Conservation (phyloP, 2,113 vertebrate species). For the Cricetomys ansorgei region DNA sequence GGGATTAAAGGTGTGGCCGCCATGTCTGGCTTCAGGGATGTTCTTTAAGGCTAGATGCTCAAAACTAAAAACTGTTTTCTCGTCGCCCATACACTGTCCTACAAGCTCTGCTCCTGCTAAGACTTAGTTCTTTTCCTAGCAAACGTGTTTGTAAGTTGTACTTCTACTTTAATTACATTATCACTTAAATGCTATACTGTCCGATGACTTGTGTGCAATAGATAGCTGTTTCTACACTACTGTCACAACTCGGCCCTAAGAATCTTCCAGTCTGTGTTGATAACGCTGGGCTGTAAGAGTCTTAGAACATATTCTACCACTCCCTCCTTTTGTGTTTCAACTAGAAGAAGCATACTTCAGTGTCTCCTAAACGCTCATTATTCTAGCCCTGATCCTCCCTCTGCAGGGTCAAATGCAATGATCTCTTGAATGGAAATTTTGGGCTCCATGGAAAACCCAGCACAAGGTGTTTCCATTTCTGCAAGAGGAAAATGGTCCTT, state of each 20-base stretch:
- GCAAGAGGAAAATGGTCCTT: neutral
- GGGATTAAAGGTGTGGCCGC: neutral
- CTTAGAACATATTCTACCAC: neutral
- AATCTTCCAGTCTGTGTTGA: neutral
- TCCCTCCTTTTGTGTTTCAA: too few relatives aligned
- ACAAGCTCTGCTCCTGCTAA: neutral
- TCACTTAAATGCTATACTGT: neutral
- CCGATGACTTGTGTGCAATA: neutral
- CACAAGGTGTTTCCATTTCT: neutral
- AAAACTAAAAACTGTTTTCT: fast-evolving
- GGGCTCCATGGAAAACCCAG: fast-evolving
- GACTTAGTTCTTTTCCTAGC: neutral
- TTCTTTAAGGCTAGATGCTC: neutral
- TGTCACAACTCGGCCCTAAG: neutral
- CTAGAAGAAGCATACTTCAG: neutral
- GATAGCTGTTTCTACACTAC: too few relatives aligned
- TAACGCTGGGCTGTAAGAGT: neutral
- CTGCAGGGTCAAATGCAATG: neutral
- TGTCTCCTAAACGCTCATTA: neutral
- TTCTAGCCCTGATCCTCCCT: neutral
- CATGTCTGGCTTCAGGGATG: too few relatives aligned
- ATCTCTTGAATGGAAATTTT: neutral
- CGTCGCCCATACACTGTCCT: neutral
- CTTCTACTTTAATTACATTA: neutral
- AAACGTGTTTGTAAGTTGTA: neutral